Base-by-base conservation (phyloP, 2,797 vertebrate genomes). In the Pseudomugil gertrudae region DNA sequence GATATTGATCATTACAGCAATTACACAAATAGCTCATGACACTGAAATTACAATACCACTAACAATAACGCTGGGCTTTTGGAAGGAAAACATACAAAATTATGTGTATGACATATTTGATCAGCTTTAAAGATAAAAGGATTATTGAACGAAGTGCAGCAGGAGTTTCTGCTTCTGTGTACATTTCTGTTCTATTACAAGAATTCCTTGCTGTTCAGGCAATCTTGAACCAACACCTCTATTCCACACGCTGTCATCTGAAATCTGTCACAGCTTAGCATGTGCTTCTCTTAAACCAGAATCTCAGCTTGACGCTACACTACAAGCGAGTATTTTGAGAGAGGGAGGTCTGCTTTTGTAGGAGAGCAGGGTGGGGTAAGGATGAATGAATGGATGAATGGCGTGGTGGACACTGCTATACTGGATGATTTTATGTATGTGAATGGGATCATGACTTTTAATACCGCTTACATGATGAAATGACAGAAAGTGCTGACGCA, bases 391-490 rank as follows among this genome's bases (percentile, higher is more conserved):
- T 66, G 66, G 76, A 75, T 66, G 63, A 74, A 53, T 65, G 61
- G 74, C 43, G 64, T 29, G 55, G 40, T 9, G 43, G 65, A 74
- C 23, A 69, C 81, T 78, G 70, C 63, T 57, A 78, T 68, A 70
- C 69, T 45, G 65, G 66, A 80, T 10, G 60, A 84, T 79, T 73
- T 53, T 74, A 78, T 84, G 72, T 36, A 75, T 80, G 72, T 76
- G 78, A 84, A 78, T 79, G 72, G 47, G 75, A 86, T 85, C 71
- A 57, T 3, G 30, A 76, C 79, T 83, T 69, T 87, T 88, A 79
- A 84, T 88, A 84, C 81, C 73, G 86, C 72, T 87, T 72, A 83
- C 77, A 73, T 71, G 79, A 78, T 79, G 53, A 86, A 81, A 75
- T 53, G 74, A 70, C 60, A 38, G 64, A 83, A 91, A 81, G 79